Percentiles rank a stretch among this genome's conserved stretches.
Evolutionary conservation across 2,888 invertebrate genomes (phyloP).

Genomic region (Prionchulus punctatus): DNA sequence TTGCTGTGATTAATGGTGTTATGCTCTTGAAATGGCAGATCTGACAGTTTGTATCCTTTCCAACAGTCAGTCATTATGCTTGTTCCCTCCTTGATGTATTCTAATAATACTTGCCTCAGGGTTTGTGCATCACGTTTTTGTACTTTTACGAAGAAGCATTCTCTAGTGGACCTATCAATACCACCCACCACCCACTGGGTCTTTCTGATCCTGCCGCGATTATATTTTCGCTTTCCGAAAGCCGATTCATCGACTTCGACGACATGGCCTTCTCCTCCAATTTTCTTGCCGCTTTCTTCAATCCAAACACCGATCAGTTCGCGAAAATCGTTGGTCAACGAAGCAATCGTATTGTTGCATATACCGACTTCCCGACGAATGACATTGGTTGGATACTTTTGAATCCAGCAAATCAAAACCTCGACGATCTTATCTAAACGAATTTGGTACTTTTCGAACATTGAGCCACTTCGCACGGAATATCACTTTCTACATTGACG

Average conservation of each 20-base stretch:
- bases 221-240: not conserved
- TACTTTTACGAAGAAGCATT: not conserved
- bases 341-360: not conserved
- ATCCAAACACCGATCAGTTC: not conserved
- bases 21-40: not conserved
- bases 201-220: not conserved
- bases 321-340: not conserved
- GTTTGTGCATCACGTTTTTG: not conserved
- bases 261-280: not conserved
- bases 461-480: not conserved
- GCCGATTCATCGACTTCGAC: not conserved
- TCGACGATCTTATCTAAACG: not conserved
- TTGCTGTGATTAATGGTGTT: not conserved
- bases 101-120: not conserved
- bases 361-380: not conserved
- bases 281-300: not conserved
- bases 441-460: not conserved
- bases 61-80: not conserved
- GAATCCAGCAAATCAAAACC: not conserved
- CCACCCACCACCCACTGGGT: conserved; percentile 1
- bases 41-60: not conserved
- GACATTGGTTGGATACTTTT: not conserved
- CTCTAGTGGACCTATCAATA: not conserved
- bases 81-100: not conserved
- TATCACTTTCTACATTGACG: not conserved